A percentile compares a stretch with the other conserved stretches of the same genome.
These are phyloP conservation scores for Lepidurus couesii DNA, from an alignment of 1,140 invertebrate species.

Conservation along the genomic window DNA sequence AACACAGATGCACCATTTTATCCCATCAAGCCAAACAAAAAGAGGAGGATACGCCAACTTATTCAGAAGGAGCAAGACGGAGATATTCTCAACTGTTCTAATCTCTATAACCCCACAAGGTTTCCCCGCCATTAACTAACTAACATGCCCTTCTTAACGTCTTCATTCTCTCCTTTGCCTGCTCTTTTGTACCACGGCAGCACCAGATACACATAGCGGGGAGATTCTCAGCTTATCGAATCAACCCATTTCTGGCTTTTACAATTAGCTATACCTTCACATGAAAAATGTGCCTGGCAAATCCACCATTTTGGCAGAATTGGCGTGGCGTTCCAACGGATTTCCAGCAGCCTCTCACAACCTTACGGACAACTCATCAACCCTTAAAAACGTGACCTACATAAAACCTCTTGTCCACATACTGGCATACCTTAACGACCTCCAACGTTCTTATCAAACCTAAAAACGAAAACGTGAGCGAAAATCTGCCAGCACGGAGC, in stretches of 20 bases:
- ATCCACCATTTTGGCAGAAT: neutral
- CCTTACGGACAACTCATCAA: conserved; percentile 16
- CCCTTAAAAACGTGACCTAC: neutral
- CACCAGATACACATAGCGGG: neutral
- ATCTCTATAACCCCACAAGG: neutral
- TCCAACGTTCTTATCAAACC: neutral
- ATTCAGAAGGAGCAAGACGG: neutral
- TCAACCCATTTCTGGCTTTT: neutral
- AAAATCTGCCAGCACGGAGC: neutral
- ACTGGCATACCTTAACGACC: neutral
- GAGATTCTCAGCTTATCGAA: too few species aligned
- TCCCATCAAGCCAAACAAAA: neutral
- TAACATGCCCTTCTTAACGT: neutral
- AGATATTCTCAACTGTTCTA: neutral
- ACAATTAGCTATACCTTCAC: neutral
- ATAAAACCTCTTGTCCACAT: neutral
- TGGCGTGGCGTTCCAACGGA: neutral
- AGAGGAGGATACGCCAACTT: conserved; percentile 1
- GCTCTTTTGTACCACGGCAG: neutral
- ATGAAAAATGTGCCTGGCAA: neutral
- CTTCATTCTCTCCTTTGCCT: neutral
- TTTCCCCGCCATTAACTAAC: neutral
- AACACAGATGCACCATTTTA: conserved; percentile 22
- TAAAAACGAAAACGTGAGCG: neutral
- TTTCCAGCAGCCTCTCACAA: neutral